phyloP scores from a whole-genome alignment of 2,888 invertebrate genomes.

The Erebia aethiops region DNA sequence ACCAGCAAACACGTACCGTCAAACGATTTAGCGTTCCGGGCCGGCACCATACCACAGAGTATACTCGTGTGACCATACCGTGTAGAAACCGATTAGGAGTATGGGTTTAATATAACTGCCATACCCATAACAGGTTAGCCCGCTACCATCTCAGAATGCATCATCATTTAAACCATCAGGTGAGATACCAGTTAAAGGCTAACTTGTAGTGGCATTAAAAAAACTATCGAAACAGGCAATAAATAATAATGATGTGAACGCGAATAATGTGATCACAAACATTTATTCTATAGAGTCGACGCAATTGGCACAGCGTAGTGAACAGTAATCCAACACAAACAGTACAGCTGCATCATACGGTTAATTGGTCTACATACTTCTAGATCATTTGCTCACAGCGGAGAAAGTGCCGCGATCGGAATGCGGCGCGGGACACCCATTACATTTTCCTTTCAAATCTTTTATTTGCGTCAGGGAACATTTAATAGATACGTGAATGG shows the following conservation, averaged over 20 bases:
- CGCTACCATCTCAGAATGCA: too few relatives aligned
- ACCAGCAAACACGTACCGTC: too few relatives aligned
- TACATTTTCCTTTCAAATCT: constrained; percentile 5
- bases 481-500: background rate
- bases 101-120: too few relatives aligned
- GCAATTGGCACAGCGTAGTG: background rate
- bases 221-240: background rate
- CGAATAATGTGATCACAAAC: background rate
- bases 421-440: background rate
- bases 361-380: constrained; percentile 8
- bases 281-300: background rate
- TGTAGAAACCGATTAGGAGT: too few relatives aligned
- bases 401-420: constrained; percentile 3
- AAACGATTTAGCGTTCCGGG: too few relatives aligned
- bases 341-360: background rate
- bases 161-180: too few relatives aligned
- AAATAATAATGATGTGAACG: too few relatives aligned
- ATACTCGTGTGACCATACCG: too few relatives aligned
- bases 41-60: too few relatives aligned
- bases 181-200: too few relatives aligned
- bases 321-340: constrained; percentile 1
- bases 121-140: too few relatives aligned
- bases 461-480: background rate
- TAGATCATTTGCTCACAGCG: background rate
- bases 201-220: too few relatives aligned